A percentile compares a stretch with the other conserved stretches of the same genome.
Conservation (phyloP, 1,140 invertebrate genomes). For the Zaprionus taronus region DNA sequence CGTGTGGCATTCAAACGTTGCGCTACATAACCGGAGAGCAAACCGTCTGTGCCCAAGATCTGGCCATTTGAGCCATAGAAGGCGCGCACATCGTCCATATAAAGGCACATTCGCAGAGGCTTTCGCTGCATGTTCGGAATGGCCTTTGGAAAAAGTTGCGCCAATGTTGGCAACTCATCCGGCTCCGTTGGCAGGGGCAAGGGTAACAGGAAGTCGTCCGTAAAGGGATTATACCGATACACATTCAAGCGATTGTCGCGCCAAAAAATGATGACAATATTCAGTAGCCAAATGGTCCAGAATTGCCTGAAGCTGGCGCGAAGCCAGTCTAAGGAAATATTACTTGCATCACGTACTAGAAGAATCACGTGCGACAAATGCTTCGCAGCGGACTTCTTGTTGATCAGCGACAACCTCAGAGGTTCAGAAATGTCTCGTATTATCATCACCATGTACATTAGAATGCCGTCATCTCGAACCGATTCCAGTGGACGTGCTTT, state of each 20-base stretch:
- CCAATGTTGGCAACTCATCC: slow-evolving; percentile 40
- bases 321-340: slow-evolving; percentile 63
- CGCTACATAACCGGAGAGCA: slow-evolving; percentile 62
- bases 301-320: slow-evolving; percentile 71
- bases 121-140: slow-evolving; percentile 75
- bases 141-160: slow-evolving; percentile 61
- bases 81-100: slow-evolving; percentile 67
- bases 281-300: slow-evolving; percentile 76
- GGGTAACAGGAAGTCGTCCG: slow-evolving; percentile 58
- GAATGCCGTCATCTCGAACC: slow-evolving; percentile 72
- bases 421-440: slow-evolving; percentile 66
- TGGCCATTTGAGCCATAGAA: slow-evolving; percentile 54
- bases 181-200: slow-evolving; percentile 5
- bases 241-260: slow-evolving; percentile 47
- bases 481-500: slow-evolving; percentile 50
- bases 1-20: slow-evolving; percentile 75
- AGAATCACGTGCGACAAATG: slow-evolving; percentile 72
- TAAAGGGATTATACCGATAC: slow-evolving; percentile 77
- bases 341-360: slow-evolving; percentile 52
- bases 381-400: slow-evolving; percentile 73
- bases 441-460: slow-evolving; percentile 79
- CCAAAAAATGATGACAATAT: slow-evolving; percentile 73
- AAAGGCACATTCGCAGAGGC: slow-evolving; percentile 74
- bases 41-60: slow-evolving; percentile 65
- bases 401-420: slow-evolving; percentile 63